Percentiles rank a stretch among this genome's conserved stretches.
Conservation (phyloP, 1,140 invertebrate species). For the Theocolax elegans region DNA sequence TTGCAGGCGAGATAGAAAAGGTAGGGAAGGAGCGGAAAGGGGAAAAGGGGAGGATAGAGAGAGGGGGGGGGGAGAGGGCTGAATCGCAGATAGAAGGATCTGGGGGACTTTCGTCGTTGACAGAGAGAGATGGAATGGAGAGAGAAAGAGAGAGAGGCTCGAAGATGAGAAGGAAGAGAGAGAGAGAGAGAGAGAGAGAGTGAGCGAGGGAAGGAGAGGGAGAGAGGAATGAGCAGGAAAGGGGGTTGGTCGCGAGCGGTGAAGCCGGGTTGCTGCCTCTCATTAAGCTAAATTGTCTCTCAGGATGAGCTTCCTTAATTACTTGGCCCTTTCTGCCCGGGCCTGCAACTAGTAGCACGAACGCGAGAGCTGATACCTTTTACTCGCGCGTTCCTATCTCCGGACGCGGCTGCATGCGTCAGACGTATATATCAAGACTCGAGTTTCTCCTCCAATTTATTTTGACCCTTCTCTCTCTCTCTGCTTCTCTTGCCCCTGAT, state of each 20-base stretch:
- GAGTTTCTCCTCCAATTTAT: conserved; percentile 35
- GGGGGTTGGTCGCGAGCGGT: neutral
- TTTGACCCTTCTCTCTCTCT: neutral
- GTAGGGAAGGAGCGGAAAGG: neutral
- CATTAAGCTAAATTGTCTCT: conserved; percentile 64
- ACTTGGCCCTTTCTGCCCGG: conserved; percentile 48
- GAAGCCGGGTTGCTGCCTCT: conserved; percentile 48
- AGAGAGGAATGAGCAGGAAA: neutral
- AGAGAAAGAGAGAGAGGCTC: neutral
- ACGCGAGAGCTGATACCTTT: conserved; percentile 28
- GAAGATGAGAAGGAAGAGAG: neutral
- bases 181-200: neutral
- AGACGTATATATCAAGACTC: neutral
- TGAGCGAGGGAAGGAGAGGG: neutral
- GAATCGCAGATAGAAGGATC: conserved; percentile 22
- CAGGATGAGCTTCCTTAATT: conserved; percentile 63
- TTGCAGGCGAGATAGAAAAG: neutral
- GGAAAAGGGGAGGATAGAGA: neutral
- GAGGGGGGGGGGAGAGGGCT: neutral
- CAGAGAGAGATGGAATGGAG: neutral
- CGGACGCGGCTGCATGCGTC: neutral
- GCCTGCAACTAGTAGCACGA: neutral
- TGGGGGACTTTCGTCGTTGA: neutral
- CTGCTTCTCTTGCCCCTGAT: neutral
- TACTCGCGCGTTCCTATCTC: conserved; percentile 37